Base-by-base conservation (phyloP, 1,140 invertebrate species). In the Sogatella furcifera region DNA sequence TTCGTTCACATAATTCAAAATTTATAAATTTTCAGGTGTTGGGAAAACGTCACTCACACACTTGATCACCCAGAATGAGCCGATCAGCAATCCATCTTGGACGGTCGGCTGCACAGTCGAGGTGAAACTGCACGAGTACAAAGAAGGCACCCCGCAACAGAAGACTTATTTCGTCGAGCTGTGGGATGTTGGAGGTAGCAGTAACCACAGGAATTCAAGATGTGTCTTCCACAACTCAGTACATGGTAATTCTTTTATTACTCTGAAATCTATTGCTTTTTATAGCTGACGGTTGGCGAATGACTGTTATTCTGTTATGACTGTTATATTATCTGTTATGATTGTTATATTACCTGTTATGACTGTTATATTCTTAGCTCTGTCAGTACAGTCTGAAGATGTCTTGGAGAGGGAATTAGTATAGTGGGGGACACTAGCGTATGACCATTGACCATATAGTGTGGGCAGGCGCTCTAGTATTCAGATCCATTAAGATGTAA, bases 81-180 rank as follows among this genome's bases (percentile, higher is more conserved):
- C 89, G 2, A 83, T 93, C 8, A 77, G 77, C 60, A 90, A 87
- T 64, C 90, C 93, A 6, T 84, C 88, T 57, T 97, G 92, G 89
- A 98, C 95, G 0, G 87, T 98, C 62, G 95, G 95, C 15, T 97
- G 93, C 74, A 88, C 90, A 17, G 86, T 97, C 2, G 93, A 98
- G 77, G 92, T 98, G 0, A 96, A 94, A 80, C 77, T 98, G 21
- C 95, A 98, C 70, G 90, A 94, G 73, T 97, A 89, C 68, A 94
- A 92, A 73, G 93, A 95, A 78, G 94, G 94, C 13, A 97, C 92
- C 0, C 86, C 89, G 13, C 81, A 83, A 55, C 93, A 98, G 71
- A 88, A 88, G 65, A 88, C 88, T 22, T 97, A 89, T 76, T 97
- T 97, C 75, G 80, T 98, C 43, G 95, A 98, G 77, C 77, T 98